phyloP scores from a whole-genome alignment of 2,113 vertebrate species.

The Epinephelus fuscoguttatus region DNA sequence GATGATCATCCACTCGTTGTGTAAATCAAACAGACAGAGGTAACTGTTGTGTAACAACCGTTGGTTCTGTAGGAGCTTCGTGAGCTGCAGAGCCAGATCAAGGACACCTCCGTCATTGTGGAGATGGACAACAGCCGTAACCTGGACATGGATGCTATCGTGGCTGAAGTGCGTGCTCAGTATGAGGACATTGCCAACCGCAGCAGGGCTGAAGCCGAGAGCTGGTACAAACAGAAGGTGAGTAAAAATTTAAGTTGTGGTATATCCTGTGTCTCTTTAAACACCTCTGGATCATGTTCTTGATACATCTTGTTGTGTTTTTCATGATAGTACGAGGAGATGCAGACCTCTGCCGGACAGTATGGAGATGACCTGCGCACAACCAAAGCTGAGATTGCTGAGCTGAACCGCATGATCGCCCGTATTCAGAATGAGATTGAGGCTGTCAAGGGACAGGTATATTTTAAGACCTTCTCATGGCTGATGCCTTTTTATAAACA shows the following conservation, averaged over 20 bases:
- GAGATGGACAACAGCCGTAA: conserved; percentile 94
- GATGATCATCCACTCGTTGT: not conserved
- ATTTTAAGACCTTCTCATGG: conserved; percentile 53
- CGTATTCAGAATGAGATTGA: conserved; percentile 90
- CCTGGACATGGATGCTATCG: conserved; percentile 92
- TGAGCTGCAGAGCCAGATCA: conserved; percentile 89
- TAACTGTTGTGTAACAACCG: not conserved
- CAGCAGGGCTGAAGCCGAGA: conserved; percentile 88
- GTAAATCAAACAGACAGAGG: not conserved
- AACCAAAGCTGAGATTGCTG: conserved; percentile 90
- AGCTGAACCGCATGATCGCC: conserved; percentile 88
- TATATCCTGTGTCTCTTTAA: too few relatives aligned
- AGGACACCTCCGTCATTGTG: conserved; percentile 92
- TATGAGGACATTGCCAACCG: conserved; percentile 91
- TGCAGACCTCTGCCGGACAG: conserved; percentile 83
- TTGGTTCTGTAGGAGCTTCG: conserved; percentile 85
- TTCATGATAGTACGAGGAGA: conserved; percentile 87
- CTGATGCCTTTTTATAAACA: not conserved
- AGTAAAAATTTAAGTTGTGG: conserved; percentile 10
- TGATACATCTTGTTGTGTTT: conserved; percentile 1
- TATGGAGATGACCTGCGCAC: conserved; percentile 87
- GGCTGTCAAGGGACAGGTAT: conserved; percentile 88
- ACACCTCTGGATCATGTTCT: not conserved
- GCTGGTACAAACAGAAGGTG: conserved; percentile 91
- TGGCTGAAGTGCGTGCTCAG: conserved; percentile 90